Base-by-base conservation (phyloP, 2,797 vertebrate species). In the Rhinichthys osculus region DNA sequence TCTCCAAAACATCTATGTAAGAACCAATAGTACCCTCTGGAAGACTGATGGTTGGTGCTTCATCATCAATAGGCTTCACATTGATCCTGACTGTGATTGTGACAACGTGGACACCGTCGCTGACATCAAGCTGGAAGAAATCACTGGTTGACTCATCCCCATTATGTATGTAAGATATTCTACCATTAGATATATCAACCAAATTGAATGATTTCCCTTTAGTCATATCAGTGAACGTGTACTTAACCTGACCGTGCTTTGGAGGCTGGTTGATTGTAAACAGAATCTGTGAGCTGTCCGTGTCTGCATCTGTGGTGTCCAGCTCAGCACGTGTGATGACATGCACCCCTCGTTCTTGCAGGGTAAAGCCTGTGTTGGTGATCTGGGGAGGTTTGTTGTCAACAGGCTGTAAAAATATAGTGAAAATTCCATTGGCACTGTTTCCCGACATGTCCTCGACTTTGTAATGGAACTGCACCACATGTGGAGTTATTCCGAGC, bases 321-420 rank as follows among this genome's bases (percentile, higher is more conserved):
- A 99, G 92, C 91, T 98, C 98, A 0, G 93, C 3, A 13, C 93
- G 93, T 5, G 94, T 96, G 42, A 99, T 92, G 78, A 95, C 78
- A 44, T 98, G 96, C 3, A 91, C 94, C 82, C 96, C 97, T 30
- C 95, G 95, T 88, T 97, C 97, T 44, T 95, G 93, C 54, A 99
- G 87, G 21, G 93, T 94, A 88, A 99, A 98, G 73, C 98, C 98
- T 3, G 96, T 96, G 90, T 99, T 99, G 77, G 96, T 98, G 84
- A 99, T 97, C 90, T 96, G 95, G 0, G 98, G 98, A 0, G 98
- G 98, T 42, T 96, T 97, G 91, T 99, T 99, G 93, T 99, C 96
- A 84, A 98, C 97, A 0, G 98, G 98, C 91, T 99, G 96, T 81
- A 99, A 86, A 90, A 96, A 96, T 88, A 99, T 95, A 0, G 96